Conservation (phyloP, 2,888 invertebrate species). For the Ormyrus labotus region DNA sequence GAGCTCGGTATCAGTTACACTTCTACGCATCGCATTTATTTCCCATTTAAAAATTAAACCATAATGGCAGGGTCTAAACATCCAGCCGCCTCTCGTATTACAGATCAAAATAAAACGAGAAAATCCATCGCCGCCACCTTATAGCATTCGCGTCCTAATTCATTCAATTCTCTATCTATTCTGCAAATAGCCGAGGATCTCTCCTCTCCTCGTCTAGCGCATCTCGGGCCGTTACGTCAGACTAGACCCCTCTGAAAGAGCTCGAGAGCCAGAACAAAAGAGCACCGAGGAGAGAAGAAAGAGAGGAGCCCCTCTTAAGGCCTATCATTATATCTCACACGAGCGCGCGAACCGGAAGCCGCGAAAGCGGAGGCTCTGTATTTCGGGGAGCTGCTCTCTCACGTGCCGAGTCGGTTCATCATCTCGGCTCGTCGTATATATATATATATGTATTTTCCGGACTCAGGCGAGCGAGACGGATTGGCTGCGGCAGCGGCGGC, state of each 20-base stretch:
- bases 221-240: conserved; percentile 29
- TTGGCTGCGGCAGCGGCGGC: background rate
- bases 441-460: conserved; percentile 8
- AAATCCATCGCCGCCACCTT: background rate
- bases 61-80: too few relatives aligned
- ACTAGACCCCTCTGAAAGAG: conserved; percentile 22
- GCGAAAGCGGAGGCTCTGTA: conserved; percentile 36
- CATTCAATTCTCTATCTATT: conserved; percentile 21
- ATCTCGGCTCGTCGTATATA: background rate
- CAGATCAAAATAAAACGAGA: background rate
- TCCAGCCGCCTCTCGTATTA: too few relatives aligned
- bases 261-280: background rate
- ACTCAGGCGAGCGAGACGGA: conserved; percentile 36
- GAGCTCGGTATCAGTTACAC: too few relatives aligned
- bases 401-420: background rate
- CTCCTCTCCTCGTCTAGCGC: background rate
- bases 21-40: too few relatives aligned
- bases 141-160: background rate
- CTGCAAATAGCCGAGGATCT: conserved; percentile 23
- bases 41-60: too few relatives aligned
- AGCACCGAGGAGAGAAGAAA: conserved; percentile 30
- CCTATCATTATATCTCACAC: conserved; percentile 55
- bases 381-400: conserved; percentile 9
- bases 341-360: conserved; percentile 56
- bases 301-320: conserved; percentile 39